Evolutionary conservation across 2,113 vertebrate genomes (phyloP).

Genomic region (Vimba vimba): DNA sequence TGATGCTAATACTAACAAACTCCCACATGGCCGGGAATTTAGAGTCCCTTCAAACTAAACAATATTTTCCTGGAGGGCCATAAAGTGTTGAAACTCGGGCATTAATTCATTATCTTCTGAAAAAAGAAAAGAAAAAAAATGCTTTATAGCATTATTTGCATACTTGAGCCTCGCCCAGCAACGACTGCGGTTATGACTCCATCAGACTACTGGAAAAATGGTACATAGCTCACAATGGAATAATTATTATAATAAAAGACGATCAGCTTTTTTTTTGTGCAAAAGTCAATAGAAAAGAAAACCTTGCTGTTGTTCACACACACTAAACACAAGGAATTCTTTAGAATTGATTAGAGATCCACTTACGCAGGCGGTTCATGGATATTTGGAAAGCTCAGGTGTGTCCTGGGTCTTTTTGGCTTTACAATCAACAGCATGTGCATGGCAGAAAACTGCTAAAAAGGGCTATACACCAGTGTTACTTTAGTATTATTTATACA

Average conservation of each 20-base stretch:
- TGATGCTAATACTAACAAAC: neutral
- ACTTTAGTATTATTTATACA: neutral
- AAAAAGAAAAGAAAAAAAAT: neutral
- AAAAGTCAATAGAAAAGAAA: neutral
- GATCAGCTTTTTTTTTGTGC: neutral
- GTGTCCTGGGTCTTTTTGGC: neutral
- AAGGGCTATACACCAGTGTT: neutral
- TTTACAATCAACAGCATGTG: neutral
- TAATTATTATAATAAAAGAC: neutral
- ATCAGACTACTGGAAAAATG: neutral
- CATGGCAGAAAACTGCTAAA: neutral
- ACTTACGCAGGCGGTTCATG: neutral
- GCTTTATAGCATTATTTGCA: conserved; percentile 10
- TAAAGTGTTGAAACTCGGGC: neutral
- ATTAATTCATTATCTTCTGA: conserved; percentile 4
- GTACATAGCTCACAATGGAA: neutral
- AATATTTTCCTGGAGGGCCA: neutral
- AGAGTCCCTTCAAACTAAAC: conserved; percentile 3
- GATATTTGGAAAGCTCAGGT: neutral
- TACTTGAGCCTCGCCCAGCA: conserved; percentile 11
- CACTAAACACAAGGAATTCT: neutral
- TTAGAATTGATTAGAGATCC: neutral
- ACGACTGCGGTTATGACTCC: conserved; percentile 8
- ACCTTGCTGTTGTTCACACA: neutral
- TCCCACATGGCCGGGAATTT: neutral